phyloP scores from a whole-genome alignment of 2,113 vertebrate genomes.

The Ramphastos sulfuratus region DNA sequence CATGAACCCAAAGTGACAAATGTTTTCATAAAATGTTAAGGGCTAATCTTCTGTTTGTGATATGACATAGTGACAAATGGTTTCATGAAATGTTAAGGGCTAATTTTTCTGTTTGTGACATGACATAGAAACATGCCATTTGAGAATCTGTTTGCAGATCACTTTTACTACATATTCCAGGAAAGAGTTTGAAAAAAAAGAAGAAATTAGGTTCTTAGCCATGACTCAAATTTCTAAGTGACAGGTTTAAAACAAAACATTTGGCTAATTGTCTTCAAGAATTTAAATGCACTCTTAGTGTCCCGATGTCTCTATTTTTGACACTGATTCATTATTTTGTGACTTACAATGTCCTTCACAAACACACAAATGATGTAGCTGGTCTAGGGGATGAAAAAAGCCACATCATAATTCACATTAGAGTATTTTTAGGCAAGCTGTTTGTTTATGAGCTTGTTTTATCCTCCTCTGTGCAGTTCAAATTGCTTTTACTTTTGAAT shows the following conservation, averaged over 20 bases:
- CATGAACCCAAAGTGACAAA: background rate
- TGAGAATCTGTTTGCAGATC: background rate
- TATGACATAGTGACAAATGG: background rate
- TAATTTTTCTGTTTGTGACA: background rate
- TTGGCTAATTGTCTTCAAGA: background rate
- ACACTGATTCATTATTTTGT: background rate
- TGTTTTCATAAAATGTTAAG: background rate
- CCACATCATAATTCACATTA: background rate
- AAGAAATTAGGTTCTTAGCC: background rate
- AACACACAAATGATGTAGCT: background rate
- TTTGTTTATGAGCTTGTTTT: background rate
- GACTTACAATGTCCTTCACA: background rate
- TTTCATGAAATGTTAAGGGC: background rate
- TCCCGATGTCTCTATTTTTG: background rate
- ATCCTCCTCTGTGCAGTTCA: background rate
- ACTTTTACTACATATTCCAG: background rate
- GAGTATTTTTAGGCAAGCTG: slow-evolving; percentile 12
- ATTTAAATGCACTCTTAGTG: background rate
- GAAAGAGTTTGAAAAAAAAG: background rate
- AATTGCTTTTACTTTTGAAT: slow-evolving; percentile 19
- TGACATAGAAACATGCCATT: background rate
- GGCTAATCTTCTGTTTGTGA: background rate
- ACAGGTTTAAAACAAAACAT: background rate
- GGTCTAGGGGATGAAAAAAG: background rate
- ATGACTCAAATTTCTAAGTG: background rate